Percentiles rank a stretch among this genome's conserved stretches.
Conservation (phyloP, 2,797 vertebrate genomes). For the Sebastes itinus region DNA sequence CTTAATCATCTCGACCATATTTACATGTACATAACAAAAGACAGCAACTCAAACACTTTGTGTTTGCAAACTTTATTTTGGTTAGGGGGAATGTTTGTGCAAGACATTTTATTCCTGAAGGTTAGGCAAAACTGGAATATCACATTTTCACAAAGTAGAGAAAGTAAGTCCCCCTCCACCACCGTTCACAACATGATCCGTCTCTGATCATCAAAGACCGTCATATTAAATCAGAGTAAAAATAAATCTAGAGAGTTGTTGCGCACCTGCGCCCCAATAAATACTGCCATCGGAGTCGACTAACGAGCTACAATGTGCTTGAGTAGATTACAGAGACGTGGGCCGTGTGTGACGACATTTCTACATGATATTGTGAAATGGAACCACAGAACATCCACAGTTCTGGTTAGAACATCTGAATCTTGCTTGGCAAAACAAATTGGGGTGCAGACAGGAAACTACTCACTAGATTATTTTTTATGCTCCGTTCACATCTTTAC, state of each 20-base stretch:
- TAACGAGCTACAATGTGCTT: slow-evolving; percentile 38
- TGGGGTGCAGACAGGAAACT: slow-evolving; percentile 19
- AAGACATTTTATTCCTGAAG: slow-evolving; percentile 84
- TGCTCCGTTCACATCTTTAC: slow-evolving; percentile 52
- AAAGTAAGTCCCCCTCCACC: slow-evolving; percentile 69
- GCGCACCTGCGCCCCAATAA: slow-evolving; percentile 4
- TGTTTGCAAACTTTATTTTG: slow-evolving; percentile 87
- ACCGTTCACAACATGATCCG: slow-evolving; percentile 56
- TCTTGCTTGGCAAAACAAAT: background rate
- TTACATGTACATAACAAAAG: background rate
- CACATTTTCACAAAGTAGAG: slow-evolving; percentile 80
- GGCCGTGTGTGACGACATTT: background rate
- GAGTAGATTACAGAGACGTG: background rate
- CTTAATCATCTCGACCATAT: background rate
- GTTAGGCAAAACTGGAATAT: slow-evolving; percentile 82
- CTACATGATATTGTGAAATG: background rate
- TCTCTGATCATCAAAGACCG: slow-evolving; percentile 58
- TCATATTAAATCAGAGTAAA: slow-evolving; percentile 32
- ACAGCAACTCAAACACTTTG: slow-evolving; percentile 34
- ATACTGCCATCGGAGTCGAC: slow-evolving; percentile 40
- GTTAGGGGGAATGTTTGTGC: slow-evolving; percentile 87
- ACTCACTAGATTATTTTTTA: slow-evolving; percentile 35
- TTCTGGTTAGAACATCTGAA: slow-evolving; percentile 2
- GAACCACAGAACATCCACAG: background rate
- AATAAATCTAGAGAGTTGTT: slow-evolving; percentile 43